Evolutionary conservation across 53 echinoderm and acorn worm species (phyloP).

Genomic region (Paracentrotus lividus): DNA sequence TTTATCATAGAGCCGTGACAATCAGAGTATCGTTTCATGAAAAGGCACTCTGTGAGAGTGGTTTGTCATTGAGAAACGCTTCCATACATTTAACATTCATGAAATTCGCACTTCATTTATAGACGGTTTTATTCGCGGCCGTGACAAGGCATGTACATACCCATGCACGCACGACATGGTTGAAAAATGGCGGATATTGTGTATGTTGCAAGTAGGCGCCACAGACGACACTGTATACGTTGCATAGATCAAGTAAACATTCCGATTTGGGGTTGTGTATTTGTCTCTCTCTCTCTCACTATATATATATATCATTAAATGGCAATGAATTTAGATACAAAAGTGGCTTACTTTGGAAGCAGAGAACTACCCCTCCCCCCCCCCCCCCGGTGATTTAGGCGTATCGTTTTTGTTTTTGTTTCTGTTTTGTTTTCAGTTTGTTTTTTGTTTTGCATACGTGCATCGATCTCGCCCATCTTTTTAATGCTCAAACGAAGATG

Average conservation of each 20-base stretch:
- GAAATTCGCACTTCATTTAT: constrained; percentile 22
- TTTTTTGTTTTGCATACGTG: not conserved
- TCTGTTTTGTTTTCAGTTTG: too few species aligned
- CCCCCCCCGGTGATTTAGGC: too few species aligned
- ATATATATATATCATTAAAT: too few species aligned
- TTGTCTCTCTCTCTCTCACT: too few species aligned
- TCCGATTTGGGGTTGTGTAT: too few species aligned
- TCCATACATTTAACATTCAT: constrained; percentile 40
- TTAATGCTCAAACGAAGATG: not conserved
- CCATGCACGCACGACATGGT: not conserved
- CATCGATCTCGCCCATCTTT: constrained; percentile 7
- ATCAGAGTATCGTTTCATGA: not conserved
- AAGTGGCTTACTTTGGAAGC: too few species aligned
- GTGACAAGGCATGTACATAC: not conserved
- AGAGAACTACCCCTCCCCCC: too few species aligned
- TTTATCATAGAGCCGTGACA: not conserved
- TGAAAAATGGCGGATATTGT: not conserved
- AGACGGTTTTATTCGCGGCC: not conserved
- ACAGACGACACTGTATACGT: not conserved
- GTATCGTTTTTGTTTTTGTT: too few species aligned
- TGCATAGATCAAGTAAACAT: too few species aligned
- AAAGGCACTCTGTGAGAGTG: not conserved
- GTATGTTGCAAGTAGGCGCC: constrained; percentile 8
- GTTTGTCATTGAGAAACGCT: not conserved
- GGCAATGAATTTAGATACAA: too few species aligned